Base-by-base conservation (phyloP, 1,140 invertebrate genomes). In the Pogonomyrmex barbatus region DNA sequence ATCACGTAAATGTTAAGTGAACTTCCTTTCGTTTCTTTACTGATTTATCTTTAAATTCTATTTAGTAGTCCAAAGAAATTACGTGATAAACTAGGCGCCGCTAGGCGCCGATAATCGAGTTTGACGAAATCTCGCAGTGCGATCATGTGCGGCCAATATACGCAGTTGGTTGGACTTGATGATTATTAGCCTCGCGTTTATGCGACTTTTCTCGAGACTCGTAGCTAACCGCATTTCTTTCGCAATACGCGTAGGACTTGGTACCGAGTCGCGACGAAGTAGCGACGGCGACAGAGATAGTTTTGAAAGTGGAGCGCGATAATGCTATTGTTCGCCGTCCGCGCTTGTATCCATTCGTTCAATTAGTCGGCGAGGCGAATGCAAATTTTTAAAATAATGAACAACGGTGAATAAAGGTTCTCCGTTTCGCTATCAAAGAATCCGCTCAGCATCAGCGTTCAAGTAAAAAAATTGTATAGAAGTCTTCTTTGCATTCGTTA, bases 231-330 rank as follows among this genome's bases (percentile, higher is more conserved):
- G 3, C 39, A 12, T 45, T 82, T 62, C 79, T 83, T 83, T 83
- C 79, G 79, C 54, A 83, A 83, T 73, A 83, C 42, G 79, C 68
- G 79, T 83, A 83, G 79, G 68, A 83, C 62, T 82, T 54, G 77
- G 17, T 70, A 47, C 47, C 73, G 54, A 75, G 71, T 56, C 70
- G 45, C 62, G 62, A 12, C 50, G 5, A 63, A 8, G 36, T 4
- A 47, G 45, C 60, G 45, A 47, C 77, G 6, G 54, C 70, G 58
- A 60, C 42, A 17, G 47, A 39, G 79, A 83, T 45, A 83, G 79
- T 83, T 83, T 75, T 73, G 79, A 83, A 83, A 83, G 79, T 83
- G 79, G 79, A 75, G 68, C 79, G 54, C 79, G 79, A 83, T 73
- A 83, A 83, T 83, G 68, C 67, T 60, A 83, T 83, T 83, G 68